Evolutionary conservation across 2,888 invertebrate genomes (phyloP), one percentile per base, ranked within the genome.

Genomic region (Drosophila hamatofila): DNA sequence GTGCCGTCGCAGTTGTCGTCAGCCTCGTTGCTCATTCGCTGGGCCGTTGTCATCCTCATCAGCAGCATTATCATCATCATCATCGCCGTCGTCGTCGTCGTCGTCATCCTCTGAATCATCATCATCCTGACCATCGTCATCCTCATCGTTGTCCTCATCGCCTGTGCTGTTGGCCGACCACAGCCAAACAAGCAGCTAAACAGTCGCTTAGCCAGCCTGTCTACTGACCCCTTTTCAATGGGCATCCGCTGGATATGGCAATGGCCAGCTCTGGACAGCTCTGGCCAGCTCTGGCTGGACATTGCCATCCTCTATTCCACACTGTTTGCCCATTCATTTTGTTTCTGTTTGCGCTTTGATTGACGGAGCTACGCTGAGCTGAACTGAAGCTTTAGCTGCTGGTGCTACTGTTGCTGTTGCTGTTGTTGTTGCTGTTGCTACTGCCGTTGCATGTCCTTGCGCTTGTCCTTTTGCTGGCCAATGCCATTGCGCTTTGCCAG

Each of bases 261-360:
- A 23, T 41, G 37, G 54, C n/a, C 44, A 42, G 52, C 44, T 1
- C 27, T 18, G 75, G 75, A n/a, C n/a, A n/a, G n/a, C n/a, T n/a
- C 79, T 67, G 75, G 79, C 16, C 16, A 39, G 39, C 16, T 5
- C 35, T 37, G 68, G 79, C 79, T 79, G 75, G 80, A 75, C 86
- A 82, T 30, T 55, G 63, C 81, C 80, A 76, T 54, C 60, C 72
- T 42, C 60, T 37, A 52, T 64, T 63, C 78, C 71, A 75, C 76
- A 72, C 88, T 90, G 89, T 89, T 90, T 89, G 85, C 89, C 89
- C 90, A 86, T 86, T 86, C 88, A 90, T 90, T 86, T 88, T 84
- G 89, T 86, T 85, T 89, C 83, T 90, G 89, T 90, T 87, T 87
- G 88, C 86, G 86, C 90, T 87, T 87, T 87, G 86, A 87, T 87